Percentiles rank a stretch among this genome's conserved stretches.
Evolutionary conservation across 1,140 invertebrate genomes (phyloP).

Genomic region (Tenebrio molitor): DNA sequence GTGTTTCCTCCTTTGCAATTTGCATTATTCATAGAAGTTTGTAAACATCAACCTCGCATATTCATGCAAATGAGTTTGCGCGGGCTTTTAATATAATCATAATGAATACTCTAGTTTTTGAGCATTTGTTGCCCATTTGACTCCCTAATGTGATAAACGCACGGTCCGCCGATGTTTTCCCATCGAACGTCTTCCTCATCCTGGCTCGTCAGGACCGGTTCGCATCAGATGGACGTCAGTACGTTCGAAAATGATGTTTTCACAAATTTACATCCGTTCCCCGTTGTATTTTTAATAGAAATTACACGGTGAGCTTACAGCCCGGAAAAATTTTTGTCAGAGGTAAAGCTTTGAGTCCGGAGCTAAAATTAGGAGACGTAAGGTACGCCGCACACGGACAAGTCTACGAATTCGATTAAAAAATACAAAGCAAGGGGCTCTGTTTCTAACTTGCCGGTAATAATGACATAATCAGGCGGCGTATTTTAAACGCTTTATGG

Average conservation of each 20-base stretch:
- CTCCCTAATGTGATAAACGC: neutral
- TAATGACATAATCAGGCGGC: no score
- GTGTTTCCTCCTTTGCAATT: conserved; percentile 17
- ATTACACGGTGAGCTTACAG: neutral
- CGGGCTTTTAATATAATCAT: conserved; percentile 20
- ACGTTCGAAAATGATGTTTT: neutral
- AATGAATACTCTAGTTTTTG: conserved; percentile 17
- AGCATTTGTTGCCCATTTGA: neutral
- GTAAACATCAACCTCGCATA: conserved; percentile 30
- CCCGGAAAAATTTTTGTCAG: neutral
- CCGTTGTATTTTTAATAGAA: neutral
- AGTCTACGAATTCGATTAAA: no score
- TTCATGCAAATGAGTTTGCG: conserved; percentile 21
- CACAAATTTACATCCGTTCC: neutral
- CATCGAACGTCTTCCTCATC: neutral
- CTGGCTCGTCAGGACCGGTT: no score
- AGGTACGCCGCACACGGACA: neutral
- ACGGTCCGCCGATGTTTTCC: neutral
- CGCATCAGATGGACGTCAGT: neutral
- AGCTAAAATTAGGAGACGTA: neutral
- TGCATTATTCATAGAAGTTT: conserved; percentile 33
- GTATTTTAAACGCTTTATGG: neutral
- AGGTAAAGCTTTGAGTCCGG: neutral
- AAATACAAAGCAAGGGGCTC: no score
- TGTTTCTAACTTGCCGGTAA: no score